These are phyloP conservation scores for Phaethon lepturus DNA, from an alignment of 2,113 vertebrate species.

Conservation along the genomic window DNA sequence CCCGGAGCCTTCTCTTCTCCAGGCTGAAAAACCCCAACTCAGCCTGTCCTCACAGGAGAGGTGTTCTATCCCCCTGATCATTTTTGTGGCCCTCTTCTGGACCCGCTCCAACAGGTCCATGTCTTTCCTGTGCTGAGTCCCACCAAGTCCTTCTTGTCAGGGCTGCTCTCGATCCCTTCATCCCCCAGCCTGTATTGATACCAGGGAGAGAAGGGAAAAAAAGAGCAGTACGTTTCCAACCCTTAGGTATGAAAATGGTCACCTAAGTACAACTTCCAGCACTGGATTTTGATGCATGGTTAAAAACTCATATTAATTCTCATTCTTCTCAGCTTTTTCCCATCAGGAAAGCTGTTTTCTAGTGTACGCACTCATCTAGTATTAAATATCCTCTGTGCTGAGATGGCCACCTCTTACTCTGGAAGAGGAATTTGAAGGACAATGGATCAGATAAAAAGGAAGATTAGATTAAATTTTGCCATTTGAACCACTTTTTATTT, in stretches of 20 bases:
- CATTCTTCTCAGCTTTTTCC: background rate
- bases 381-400: background rate
- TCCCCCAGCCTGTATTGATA: too few relatives aligned
- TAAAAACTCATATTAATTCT: background rate
- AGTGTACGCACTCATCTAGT: background rate
- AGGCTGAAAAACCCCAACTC: too few relatives aligned
- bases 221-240: background rate
- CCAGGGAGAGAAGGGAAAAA: background rate
- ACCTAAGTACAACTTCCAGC: background rate
- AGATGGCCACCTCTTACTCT: background rate
- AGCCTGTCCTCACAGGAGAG: too few relatives aligned
- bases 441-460: background rate
- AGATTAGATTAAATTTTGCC: background rate
- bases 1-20: too few relatives aligned
- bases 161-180: too few relatives aligned
- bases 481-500: background rate
- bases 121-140: too few relatives aligned
- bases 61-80: too few relatives aligned
- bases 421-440: background rate
- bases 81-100: too few relatives aligned
- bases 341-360: background rate
- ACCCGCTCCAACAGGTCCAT: too few relatives aligned
- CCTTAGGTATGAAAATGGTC: background rate
- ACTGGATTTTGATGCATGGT: background rate
- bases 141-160: too few relatives aligned